These are phyloP conservation scores for Trissolcus japonicus DNA, from an alignment of 2,888 invertebrate species.

Conservation along the genomic window DNA sequence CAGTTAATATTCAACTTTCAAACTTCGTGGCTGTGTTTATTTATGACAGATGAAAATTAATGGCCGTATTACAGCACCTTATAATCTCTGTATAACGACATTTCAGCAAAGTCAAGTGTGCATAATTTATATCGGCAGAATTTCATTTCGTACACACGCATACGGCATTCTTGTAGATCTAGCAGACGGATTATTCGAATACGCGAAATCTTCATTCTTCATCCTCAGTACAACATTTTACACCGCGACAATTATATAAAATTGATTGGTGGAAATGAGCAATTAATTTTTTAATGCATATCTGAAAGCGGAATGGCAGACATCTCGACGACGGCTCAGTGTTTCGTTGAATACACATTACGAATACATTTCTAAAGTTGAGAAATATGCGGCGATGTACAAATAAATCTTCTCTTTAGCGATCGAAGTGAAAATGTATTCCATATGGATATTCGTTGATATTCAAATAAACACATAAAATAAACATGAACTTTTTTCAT, in stretches of 20 bases:
- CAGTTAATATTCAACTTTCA: conserved; percentile 42
- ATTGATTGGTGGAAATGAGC: conserved; percentile 2
- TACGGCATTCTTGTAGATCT: conserved; percentile 17
- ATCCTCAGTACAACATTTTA: neutral
- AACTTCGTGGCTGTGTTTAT: conserved; percentile 27
- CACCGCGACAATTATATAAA: conserved; percentile 23
- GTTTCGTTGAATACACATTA: neutral
- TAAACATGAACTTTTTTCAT: conserved; percentile 12
- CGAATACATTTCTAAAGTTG: conserved; percentile 7
- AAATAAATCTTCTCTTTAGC: conserved; percentile 28
- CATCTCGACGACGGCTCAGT: too few species aligned
- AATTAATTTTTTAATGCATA: too few species aligned
- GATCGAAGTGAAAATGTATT: conserved; percentile 16
- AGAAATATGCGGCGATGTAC: conserved; percentile 2
- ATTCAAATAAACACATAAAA: conserved; percentile 34
- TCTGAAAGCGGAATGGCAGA: too few species aligned
- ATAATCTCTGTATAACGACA: conserved; percentile 38
- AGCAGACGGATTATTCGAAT: conserved; percentile 2
- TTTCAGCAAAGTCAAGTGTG: conserved; percentile 18
- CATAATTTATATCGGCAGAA: conserved; percentile 39
- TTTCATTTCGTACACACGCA: conserved; percentile 29
- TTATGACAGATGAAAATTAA: conserved; percentile 40
- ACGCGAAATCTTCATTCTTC: conserved; percentile 1
- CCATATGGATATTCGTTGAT: neutral
- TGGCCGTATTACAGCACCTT: conserved; percentile 33